phyloP scores from a whole-genome alignment of 2,888 invertebrate species.

The Phalera bucephala region DNA sequence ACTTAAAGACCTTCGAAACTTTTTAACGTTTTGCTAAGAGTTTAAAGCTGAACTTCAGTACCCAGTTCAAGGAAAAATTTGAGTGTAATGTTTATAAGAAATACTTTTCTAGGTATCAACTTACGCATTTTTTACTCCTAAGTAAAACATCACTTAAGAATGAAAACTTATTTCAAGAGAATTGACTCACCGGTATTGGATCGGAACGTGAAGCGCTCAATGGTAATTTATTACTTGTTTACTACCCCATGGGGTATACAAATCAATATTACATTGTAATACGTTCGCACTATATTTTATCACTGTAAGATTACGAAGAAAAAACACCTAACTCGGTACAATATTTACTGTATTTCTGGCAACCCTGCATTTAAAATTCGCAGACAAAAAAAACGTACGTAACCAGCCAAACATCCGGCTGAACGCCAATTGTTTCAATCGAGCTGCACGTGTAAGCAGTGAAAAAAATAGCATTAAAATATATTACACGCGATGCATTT shows the following conservation, averaged over 20 bases:
- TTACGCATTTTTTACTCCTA: no score
- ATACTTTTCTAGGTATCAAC: no score
- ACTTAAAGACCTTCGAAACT: no score
- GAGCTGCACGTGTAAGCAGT: constrained; percentile 8
- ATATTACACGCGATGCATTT: constrained; percentile 20
- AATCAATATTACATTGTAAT: background rate
- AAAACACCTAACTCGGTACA: background rate
- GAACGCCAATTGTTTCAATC: constrained; percentile 6
- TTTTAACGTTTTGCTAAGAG: no score
- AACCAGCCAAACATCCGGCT: constrained; percentile 8
- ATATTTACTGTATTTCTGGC: background rate
- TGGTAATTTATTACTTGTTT: background rate
- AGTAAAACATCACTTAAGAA: no score
- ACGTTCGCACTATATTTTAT: background rate
- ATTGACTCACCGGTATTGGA: background rate
- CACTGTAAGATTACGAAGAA: background rate
- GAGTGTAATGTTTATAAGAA: no score
- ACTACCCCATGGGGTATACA: background rate
- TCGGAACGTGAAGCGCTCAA: no score
- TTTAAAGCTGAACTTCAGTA: no score
- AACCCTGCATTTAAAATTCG: constrained; percentile 3
- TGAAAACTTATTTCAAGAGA: no score
- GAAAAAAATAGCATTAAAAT: constrained; percentile 4
- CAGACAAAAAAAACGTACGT: background rate
- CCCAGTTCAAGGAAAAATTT: no score